Percentiles rank a stretch among this genome's conserved stretches.
Evolutionary conservation across 2,888 invertebrate species (phyloP).

Genomic region (Epirrita christyi): DNA sequence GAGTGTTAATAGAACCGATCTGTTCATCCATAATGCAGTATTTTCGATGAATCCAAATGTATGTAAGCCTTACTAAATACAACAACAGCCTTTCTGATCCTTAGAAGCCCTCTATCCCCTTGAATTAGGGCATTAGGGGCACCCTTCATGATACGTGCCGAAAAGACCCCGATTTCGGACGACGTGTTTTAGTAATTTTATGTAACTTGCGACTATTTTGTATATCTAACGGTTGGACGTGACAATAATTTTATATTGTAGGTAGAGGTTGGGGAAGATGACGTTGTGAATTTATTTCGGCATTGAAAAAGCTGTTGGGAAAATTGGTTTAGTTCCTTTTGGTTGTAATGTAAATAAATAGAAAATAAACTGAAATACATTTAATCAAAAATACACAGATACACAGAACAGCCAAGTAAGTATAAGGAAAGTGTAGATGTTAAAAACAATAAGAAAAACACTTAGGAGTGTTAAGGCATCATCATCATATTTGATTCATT

Average conservation of each 20-base stretch:
- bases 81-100: conserved; percentile 38
- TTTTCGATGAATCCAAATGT: conserved; percentile 39
- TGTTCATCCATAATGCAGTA: conserved; percentile 39
- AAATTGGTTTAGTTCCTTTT: conserved; percentile 4
- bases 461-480: too few relatives aligned
- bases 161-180: conserved; percentile 10
- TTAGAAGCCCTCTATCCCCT: conserved; percentile 33
- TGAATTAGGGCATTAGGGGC: conserved; percentile 39
- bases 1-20: conserved; percentile 27
- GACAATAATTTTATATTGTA: conserved; percentile 31
- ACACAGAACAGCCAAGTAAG: too few relatives aligned
- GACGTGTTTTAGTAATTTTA: conserved; percentile 36
- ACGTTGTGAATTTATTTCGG: conserved; percentile 19
- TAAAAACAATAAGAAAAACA: too few relatives aligned
- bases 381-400: too few relatives aligned
- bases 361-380: too few relatives aligned
- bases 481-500: too few relatives aligned
- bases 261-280: conserved; percentile 4
- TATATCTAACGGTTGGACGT: conserved; percentile 35
- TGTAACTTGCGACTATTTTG: conserved; percentile 34
- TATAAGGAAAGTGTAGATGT: too few relatives aligned
- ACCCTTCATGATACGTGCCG: conserved; percentile 14
- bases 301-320: conserved; percentile 14
- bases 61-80: conserved; percentile 39
- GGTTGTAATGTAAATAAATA: neutral